A percentile compares a stretch with the other conserved stretches of the same genome.
Conservation (phyloP, 1,140 invertebrate species). For the Campoletis sonorensis region DNA sequence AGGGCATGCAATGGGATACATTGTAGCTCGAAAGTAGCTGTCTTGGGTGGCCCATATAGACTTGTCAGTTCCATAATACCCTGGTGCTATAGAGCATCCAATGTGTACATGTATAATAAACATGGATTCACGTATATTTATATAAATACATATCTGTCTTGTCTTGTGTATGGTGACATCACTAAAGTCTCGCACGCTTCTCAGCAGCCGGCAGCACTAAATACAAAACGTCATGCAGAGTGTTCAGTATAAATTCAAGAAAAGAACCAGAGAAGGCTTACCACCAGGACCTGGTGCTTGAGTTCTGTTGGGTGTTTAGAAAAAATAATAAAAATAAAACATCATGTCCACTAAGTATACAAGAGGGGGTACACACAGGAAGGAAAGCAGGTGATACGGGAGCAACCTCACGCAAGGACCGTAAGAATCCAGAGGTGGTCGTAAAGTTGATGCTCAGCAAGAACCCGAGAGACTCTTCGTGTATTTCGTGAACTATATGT, state of each 20-base stretch:
- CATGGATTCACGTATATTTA: too few species aligned
- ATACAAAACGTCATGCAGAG: neutral
- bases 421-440: neutral
- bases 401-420: neutral
- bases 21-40: conserved; percentile 19
- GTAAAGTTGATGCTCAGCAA: conserved; percentile 3
- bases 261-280: neutral
- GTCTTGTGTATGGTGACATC: neutral
- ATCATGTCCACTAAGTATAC: neutral
- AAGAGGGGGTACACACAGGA: neutral
- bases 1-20: neutral
- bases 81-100: neutral
- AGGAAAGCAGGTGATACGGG: neutral
- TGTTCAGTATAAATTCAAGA: neutral
- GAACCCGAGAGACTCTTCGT: neutral
- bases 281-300: neutral
- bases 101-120: neutral
- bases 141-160: neutral
- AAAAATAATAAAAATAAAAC: neutral
- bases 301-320: neutral
- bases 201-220: neutral
- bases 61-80: conserved; percentile 22
- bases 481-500: neutral
- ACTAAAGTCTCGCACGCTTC: neutral
- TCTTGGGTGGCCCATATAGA: conserved; percentile 19